Percentiles rank a stretch among this genome's conserved stretches.
Evolutionary conservation across 1,140 invertebrate genomes (phyloP).

Genomic region (Drosophila funebris): DNA sequence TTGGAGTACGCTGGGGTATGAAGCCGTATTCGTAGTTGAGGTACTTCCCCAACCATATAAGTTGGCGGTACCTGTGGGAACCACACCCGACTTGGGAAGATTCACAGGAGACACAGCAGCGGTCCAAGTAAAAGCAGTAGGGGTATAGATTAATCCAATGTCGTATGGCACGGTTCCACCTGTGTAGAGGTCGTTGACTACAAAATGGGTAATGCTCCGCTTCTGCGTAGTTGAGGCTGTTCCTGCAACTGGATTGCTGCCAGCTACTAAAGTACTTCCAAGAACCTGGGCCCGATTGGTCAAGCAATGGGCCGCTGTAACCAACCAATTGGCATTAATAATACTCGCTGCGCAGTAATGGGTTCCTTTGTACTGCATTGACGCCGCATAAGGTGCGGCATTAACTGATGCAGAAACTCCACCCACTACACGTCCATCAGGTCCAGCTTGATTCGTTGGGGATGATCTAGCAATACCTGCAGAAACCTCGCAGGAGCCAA

Average conservation of each 20-base stretch:
- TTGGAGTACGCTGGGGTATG: constrained; percentile 83
- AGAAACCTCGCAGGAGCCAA: constrained; percentile 35
- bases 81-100: constrained; percentile 78
- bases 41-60: constrained; percentile 84
- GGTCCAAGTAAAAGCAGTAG: constrained; percentile 84
- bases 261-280: constrained; percentile 64
- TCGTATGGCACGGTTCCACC: constrained; percentile 84
- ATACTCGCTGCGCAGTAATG: constrained; percentile 86
- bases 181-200: constrained; percentile 66
- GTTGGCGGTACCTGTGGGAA: constrained; percentile 83
- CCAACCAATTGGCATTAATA: constrained; percentile 84
- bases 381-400: constrained; percentile 80
- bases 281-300: constrained; percentile 65
- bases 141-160: constrained; percentile 85
- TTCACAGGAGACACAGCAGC: constrained; percentile 82
- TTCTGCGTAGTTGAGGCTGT: constrained; percentile 67
- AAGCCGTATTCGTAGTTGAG: constrained; percentile 72
- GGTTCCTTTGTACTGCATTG: constrained; percentile 64
- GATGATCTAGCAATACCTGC: constrained; percentile 27
- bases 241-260: constrained; percentile 64
- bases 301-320: constrained; percentile 84
- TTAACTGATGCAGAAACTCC: constrained; percentile 62
- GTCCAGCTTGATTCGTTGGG: neutral
- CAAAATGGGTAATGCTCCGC: constrained; percentile 63
- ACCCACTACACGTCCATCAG: constrained; percentile 76